Evolutionary conservation across 2,797 vertebrate genomes (phyloP).

Genomic region (Hyperoplus lanceolatus): DNA sequence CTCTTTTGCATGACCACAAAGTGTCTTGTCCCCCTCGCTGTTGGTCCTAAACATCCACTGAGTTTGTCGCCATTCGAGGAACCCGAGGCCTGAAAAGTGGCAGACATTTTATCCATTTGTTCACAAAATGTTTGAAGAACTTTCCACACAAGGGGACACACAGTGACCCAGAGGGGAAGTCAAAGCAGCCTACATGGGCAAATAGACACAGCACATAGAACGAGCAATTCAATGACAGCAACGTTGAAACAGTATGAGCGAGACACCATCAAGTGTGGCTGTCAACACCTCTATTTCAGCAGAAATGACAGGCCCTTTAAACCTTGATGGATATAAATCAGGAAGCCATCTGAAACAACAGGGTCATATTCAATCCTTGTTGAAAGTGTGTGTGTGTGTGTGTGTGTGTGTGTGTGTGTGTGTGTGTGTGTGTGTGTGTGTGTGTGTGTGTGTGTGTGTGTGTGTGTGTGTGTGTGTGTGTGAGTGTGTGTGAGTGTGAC

Average conservation of each 20-base stretch:
- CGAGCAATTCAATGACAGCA: slow-evolving; percentile 53
- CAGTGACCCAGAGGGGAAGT: slow-evolving; percentile 10
- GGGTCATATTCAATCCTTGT: slow-evolving; percentile 83
- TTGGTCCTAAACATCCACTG: background rate
- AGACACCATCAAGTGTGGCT: slow-evolving; percentile 83
- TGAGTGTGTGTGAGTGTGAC: slow-evolving; percentile 72
- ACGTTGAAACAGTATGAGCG: slow-evolving; percentile 82
- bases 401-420: slow-evolving; percentile 72
- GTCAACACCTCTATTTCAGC: slow-evolving; percentile 87
- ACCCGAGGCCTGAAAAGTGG: slow-evolving; percentile 7
- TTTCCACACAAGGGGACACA: slow-evolving; percentile 5
- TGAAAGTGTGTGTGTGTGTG: slow-evolving; percentile 75
- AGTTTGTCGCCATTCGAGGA: slow-evolving; percentile 2
- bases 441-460: slow-evolving; percentile 70
- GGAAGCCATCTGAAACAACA: slow-evolving; percentile 85
- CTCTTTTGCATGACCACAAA: slow-evolving; percentile 1
- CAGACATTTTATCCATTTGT: slow-evolving; percentile 4
- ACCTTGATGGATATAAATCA: slow-evolving; percentile 87
- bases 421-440: slow-evolving; percentile 71
- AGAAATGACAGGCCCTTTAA: slow-evolving; percentile 82
- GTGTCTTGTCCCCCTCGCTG: background rate
- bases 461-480: slow-evolving; percentile 72
- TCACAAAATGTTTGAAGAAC: slow-evolving; percentile 1
- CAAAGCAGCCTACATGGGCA: background rate
- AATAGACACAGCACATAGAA: too few relatives aligned